Conservation (phyloP, 2,888 invertebrate species). For the Drosophila anceps region DNA sequence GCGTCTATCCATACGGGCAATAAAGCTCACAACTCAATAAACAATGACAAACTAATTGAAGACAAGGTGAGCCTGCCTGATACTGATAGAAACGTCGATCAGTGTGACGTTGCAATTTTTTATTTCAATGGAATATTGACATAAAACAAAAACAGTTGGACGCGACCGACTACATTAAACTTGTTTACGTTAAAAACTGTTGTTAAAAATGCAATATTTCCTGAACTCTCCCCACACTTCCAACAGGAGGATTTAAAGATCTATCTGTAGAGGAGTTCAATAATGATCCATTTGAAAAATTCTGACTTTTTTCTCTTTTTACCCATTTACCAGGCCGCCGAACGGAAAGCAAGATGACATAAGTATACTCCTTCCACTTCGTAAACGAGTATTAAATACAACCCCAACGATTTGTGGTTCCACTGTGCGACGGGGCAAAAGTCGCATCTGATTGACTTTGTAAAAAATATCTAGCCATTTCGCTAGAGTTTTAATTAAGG, state of each 20-base stretch:
- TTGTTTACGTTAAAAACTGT: background rate
- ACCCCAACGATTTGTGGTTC: background rate
- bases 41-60: slow-evolving; percentile 39
- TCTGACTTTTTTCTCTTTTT: background rate
- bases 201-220: background rate
- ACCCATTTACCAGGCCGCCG: background rate
- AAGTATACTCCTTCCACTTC: background rate
- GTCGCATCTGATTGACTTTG: slow-evolving; percentile 45
- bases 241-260: background rate
- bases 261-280: background rate
- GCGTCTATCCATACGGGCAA: background rate
- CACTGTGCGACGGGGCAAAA: slow-evolving; percentile 23
- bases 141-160: background rate
- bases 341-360: background rate
- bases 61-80: slow-evolving; percentile 16
- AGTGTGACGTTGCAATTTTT: background rate
- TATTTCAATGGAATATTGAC: background rate
- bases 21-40: slow-evolving; percentile 30
- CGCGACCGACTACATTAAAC: background rate
- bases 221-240: background rate
- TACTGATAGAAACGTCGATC: slow-evolving; percentile 19
- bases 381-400: background rate
- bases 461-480: slow-evolving; percentile 47
- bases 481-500: slow-evolving; percentile 53
- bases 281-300: background rate